Evolutionary conservation across 2,113 vertebrate genomes (phyloP).

Genomic region (Amblyopsis rosae): DNA sequence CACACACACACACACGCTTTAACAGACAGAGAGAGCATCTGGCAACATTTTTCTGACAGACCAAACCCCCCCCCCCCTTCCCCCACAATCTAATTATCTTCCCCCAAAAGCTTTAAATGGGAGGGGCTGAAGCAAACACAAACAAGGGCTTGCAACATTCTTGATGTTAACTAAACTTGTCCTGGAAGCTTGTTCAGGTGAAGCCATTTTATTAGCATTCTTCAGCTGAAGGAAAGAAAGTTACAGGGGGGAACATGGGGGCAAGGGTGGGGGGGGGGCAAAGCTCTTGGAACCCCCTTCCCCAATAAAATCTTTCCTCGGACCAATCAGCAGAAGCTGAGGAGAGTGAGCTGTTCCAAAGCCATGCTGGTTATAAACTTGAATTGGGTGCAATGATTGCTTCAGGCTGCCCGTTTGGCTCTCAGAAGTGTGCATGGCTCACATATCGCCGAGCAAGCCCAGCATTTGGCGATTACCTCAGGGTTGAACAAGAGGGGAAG

Average conservation of each 20-base stretch:
- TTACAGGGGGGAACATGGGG: conserved; percentile 69
- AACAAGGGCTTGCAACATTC: conserved; percentile 74
- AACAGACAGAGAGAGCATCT: conserved; percentile 74
- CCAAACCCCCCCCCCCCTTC: conserved; percentile 71
- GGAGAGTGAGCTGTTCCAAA: conserved; percentile 68
- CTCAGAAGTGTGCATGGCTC: conserved; percentile 65
- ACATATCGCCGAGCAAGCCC: conserved; percentile 64
- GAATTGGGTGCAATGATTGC: conserved; percentile 76
- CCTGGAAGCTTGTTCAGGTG: conserved; percentile 77
- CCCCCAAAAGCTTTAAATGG: conserved; percentile 62
- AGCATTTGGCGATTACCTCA: conserved; percentile 59
- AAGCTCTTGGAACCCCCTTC: conserved; percentile 67
- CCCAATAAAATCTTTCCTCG: conserved; percentile 66
- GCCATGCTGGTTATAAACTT: conserved; percentile 72
- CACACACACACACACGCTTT: not conserved
- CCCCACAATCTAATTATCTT: conserved; percentile 56
- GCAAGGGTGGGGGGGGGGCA: conserved; percentile 57
- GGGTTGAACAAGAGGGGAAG: conserved; percentile 55
- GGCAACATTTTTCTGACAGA: conserved; percentile 78
- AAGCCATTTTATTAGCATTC: conserved; percentile 80
- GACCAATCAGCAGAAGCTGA: conserved; percentile 64
- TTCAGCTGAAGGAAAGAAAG: conserved; percentile 72
- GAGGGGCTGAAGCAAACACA: conserved; percentile 77
- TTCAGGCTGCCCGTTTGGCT: conserved; percentile 74
- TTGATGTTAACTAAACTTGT: conserved; percentile 72